Evolutionary conservation across 2,113 vertebrate genomes (phyloP).

Genomic region (Cebus imitator): DNA sequence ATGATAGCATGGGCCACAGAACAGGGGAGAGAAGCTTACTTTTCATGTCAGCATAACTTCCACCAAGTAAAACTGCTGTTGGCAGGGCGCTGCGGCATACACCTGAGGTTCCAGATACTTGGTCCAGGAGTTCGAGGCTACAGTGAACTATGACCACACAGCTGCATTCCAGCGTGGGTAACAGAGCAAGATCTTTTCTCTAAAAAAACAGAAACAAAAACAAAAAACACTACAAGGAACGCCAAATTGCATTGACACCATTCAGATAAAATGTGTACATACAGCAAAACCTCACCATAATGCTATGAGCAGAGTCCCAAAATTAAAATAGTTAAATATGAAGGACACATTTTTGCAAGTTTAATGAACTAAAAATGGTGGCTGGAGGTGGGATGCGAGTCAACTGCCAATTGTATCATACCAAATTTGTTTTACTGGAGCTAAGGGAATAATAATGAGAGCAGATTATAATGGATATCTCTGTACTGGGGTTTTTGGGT

Average conservation of each 20-base stretch:
- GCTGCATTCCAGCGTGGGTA: background rate
- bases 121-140: background rate
- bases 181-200: background rate
- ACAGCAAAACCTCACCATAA: background rate
- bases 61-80: background rate
- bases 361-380: background rate
- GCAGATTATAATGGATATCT: background rate
- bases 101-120: background rate
- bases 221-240: background rate
- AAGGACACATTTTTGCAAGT: background rate
- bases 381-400: background rate
- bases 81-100: background rate
- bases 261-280: background rate
- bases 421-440: background rate
- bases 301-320: background rate
- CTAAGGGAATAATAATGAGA: background rate
- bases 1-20: background rate
- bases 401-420: background rate
- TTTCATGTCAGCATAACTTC: background rate
- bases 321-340: background rate
- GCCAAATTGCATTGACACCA: too few species aligned
- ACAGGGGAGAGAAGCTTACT: background rate
- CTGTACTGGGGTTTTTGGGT: background rate
- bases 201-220: background rate
- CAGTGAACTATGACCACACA: too few species aligned